Percentiles rank a stretch among this genome's conserved stretches.
Evolutionary conservation across 2,113 vertebrate genomes (phyloP).

Genomic region (Periophthalmodon schlosseri): DNA sequence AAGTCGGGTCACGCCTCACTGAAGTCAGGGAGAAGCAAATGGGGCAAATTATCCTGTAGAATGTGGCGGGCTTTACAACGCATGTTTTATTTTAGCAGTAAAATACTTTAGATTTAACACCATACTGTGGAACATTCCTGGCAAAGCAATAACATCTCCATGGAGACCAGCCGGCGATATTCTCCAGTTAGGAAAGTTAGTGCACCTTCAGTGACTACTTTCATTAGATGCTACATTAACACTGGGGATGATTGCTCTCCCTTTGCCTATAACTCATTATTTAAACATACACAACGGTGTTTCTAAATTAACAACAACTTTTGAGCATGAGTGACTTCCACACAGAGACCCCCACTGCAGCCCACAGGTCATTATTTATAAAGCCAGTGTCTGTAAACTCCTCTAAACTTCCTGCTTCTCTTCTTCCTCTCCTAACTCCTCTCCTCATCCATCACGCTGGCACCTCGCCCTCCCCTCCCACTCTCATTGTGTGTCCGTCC

Average conservation of each 20-base stretch:
- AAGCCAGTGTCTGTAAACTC: conserved; percentile 40
- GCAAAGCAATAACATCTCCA: too few relatives aligned
- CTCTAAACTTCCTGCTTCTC: conserved; percentile 37
- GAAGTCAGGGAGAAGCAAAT: too few relatives aligned
- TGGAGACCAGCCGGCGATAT: too few relatives aligned
- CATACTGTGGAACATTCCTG: too few relatives aligned
- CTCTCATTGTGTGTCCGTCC: conserved; percentile 65
- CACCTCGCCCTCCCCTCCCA: conserved; percentile 71
- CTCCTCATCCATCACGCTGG: conserved; percentile 60
- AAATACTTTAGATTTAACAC: too few relatives aligned
- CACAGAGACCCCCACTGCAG: background rate
- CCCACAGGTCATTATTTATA: conserved; percentile 53
- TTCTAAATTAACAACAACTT: conserved; percentile 31
- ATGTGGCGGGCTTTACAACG: too few relatives aligned
- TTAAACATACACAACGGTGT: conserved; percentile 44
- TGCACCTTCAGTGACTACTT: too few relatives aligned
- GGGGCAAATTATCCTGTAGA: too few relatives aligned
- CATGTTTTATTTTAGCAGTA: too few relatives aligned
- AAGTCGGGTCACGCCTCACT: too few relatives aligned
- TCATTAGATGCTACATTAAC: too few relatives aligned
- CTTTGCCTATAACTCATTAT: conserved; percentile 62
- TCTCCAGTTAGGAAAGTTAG: too few relatives aligned
- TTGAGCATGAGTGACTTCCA: conserved; percentile 9
- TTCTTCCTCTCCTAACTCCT: conserved; percentile 51
- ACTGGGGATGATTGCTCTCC: conserved; percentile 14